Percentiles rank a stretch among this genome's conserved stretches.
These are phyloP conservation scores for Geodia barretti DNA, from an alignment of 37 sponge, comb jelly and placozoan genomes.

Conservation along the genomic window DNA sequence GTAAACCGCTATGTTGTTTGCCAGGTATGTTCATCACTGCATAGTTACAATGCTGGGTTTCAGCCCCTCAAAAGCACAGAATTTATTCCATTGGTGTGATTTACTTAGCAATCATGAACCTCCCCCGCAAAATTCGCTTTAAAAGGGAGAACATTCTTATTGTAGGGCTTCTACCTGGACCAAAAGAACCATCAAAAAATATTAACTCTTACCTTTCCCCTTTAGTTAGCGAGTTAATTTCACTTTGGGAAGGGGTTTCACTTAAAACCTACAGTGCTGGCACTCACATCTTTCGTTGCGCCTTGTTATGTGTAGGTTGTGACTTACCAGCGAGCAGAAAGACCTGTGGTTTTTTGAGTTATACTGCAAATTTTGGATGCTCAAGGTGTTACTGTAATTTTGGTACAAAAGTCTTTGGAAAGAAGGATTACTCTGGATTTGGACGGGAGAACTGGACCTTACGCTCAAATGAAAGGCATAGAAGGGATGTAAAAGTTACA, in stretches of 20 bases:
- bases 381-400: constrained; percentile 9
- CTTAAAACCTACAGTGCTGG: too few species aligned
- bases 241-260: constrained; percentile 15
- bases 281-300: background rate
- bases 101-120: constrained; percentile 18
- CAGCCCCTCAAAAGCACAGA: constrained; percentile 27
- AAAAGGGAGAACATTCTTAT: constrained; percentile 20
- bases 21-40: too few species aligned
- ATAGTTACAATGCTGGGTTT: too few species aligned
- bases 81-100: constrained; percentile 25
- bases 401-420: background rate
- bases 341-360: constrained; percentile 25
- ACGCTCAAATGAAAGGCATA: background rate
- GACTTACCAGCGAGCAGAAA: constrained; percentile 38
- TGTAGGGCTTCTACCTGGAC: constrained; percentile 37
- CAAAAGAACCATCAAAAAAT: constrained; percentile 15
- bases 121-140: constrained; percentile 1
- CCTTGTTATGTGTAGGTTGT: constrained; percentile 28
- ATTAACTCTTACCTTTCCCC: constrained; percentile 22
- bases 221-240: constrained; percentile 22
- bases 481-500: background rate
- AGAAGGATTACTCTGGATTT: constrained; percentile 20
- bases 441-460: constrained; percentile 7
- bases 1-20: too few species aligned
- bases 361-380: constrained; percentile 15